phyloP scores from a whole-genome alignment of 1,140 invertebrate species.

The Eurytemora carolleeae region DNA sequence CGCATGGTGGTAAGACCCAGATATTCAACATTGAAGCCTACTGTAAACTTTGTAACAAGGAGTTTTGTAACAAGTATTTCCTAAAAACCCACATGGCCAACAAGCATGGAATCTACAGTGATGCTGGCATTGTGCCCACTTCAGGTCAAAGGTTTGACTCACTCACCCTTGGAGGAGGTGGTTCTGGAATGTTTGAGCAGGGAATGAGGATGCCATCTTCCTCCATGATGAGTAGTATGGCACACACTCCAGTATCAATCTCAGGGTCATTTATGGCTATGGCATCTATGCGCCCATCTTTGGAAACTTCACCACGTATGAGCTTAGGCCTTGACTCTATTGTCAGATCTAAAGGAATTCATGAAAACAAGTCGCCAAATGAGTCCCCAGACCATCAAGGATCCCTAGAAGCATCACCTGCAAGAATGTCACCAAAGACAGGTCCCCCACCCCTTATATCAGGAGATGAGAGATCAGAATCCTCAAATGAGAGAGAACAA shows the following conservation, averaged over 20 bases:
- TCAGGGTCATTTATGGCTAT: constrained; percentile 3
- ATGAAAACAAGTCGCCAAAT: not conserved
- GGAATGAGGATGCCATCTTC: constrained; percentile 14
- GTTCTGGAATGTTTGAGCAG: constrained; percentile 14
- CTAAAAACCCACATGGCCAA: constrained; percentile 91
- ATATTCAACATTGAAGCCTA: constrained; percentile 91
- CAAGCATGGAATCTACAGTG: constrained; percentile 55
- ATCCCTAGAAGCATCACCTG: not conserved
- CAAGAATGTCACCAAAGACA: not conserved
- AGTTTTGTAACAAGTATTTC: constrained; percentile 99
- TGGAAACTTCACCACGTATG: not conserved
- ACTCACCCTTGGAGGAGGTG: constrained; percentile 2
- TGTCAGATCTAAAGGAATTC: no score
- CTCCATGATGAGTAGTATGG: constrained; percentile 5
- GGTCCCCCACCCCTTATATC: not conserved
- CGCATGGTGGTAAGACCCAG: constrained; percentile 19
- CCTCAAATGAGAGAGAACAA: not conserved
- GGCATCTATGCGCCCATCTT: not conserved
- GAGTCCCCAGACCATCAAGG: not conserved
- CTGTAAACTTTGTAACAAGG: constrained; percentile 88
- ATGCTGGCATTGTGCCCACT: constrained; percentile 15
- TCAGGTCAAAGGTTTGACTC: constrained; percentile 2
- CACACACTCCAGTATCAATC: constrained; percentile 16
- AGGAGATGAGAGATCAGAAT: not conserved
- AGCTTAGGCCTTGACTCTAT: no score